Percentiles rank a stretch among this genome's conserved stretches.
These are phyloP conservation scores for Echinarachnius parma DNA, from an alignment of 53 echinoderm and acorn worm genomes.

Conservation along the genomic window DNA sequence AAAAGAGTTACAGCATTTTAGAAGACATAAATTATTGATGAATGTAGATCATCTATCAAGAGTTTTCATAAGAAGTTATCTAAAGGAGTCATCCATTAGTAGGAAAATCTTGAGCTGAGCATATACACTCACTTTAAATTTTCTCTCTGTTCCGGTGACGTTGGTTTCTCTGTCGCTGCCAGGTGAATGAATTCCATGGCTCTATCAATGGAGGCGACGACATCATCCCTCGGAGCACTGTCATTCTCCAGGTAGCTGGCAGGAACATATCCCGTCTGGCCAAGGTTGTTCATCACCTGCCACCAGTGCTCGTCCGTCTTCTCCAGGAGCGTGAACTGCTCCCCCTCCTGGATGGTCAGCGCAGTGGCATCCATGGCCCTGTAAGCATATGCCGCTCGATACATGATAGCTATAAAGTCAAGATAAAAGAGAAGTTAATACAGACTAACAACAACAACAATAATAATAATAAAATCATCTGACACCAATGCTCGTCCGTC, in stretches of 20 bases:
- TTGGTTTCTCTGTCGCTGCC: conserved; percentile 62
- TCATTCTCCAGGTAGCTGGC: conserved; percentile 71
- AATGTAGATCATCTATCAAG: too few relatives aligned
- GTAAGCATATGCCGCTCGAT: conserved; percentile 72
- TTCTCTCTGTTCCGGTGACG: conserved; percentile 61
- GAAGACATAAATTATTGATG: too few relatives aligned
- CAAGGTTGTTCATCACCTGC: conserved; percentile 68
- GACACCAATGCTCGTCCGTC: too few relatives aligned
- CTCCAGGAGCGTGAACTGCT: conserved; percentile 78
- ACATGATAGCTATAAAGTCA: conserved; percentile 54
- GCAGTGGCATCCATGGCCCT: conserved; percentile 41
- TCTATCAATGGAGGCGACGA: conserved; percentile 83
- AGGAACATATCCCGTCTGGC: conserved; percentile 84
- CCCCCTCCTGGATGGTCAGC: conserved; percentile 75
- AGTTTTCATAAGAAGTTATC: too few relatives aligned
- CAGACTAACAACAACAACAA: too few relatives aligned
- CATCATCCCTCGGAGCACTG: conserved; percentile 60
- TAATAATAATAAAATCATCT: too few relatives aligned
- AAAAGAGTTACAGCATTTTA: too few relatives aligned
- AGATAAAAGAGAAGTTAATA: too few relatives aligned
- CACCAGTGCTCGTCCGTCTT: conserved; percentile 79
- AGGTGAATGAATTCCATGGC: conserved; percentile 94
- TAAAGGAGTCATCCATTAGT: too few relatives aligned
- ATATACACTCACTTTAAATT: conserved; percentile 68
- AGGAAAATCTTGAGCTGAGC: background rate